These are phyloP conservation scores for Hapalemur alaotrensis DNA, from an alignment of 2,797 vertebrate genomes.

Conservation along the genomic window DNA sequence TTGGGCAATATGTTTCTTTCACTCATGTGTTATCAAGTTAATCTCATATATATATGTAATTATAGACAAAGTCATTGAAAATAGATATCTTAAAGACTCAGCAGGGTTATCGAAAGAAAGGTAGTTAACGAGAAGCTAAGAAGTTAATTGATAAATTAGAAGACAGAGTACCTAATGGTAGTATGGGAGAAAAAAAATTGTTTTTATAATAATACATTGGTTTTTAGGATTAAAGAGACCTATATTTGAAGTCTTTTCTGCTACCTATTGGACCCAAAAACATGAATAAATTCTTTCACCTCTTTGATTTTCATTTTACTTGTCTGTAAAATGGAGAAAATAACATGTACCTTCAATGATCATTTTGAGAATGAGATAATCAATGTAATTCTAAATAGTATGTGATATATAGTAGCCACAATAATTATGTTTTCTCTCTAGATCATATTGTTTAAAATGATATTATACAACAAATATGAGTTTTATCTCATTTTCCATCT, in stretches of 20 bases:
- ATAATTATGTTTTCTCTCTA: not conserved
- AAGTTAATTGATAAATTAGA: not conserved
- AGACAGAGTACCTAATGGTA: not conserved
- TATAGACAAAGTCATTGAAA: not conserved
- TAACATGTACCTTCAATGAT: not conserved
- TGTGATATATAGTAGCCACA: not conserved
- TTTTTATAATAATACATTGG: not conserved
- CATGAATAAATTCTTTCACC: not conserved
- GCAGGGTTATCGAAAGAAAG: not conserved
- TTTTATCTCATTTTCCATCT: not conserved
- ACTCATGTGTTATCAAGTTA: not conserved
- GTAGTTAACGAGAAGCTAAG: not conserved
- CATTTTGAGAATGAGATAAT: not conserved
- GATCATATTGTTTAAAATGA: not conserved
- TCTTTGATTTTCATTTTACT: not conserved
- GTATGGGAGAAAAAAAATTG: not conserved
- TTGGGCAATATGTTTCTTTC: not conserved
- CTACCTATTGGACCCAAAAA: not conserved
- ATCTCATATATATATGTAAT: not conserved
- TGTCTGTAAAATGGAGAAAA: not conserved
- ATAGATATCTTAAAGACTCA: not conserved
- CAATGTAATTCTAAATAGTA: not conserved
- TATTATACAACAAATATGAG: not conserved
- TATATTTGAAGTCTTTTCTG: not conserved
- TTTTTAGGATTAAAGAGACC: not conserved